A percentile compares a stretch with the other conserved stretches of the same genome.
These are phyloP conservation scores for Mormyrops boulengeri DNA, from an alignment of 2,797 vertebrate species.

Conservation along the genomic window DNA sequence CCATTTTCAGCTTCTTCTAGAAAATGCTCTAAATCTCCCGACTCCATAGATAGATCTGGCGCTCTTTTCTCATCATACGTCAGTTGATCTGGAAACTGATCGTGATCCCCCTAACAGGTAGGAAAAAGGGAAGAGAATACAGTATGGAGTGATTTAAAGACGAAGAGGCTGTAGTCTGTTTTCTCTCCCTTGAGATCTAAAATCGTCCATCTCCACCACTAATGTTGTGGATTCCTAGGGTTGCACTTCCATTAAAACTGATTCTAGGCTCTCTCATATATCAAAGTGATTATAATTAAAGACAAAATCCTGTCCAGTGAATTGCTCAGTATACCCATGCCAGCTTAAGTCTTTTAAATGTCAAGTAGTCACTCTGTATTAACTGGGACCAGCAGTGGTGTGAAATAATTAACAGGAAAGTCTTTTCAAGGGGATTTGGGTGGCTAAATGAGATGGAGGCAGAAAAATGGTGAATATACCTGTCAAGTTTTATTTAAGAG, in stretches of 20 bases:
- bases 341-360: constrained; percentile 52
- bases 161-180: neutral
- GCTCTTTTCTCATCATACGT: constrained; percentile 64
- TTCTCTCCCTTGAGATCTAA: constrained; percentile 20
- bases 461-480: constrained; percentile 27
- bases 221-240: constrained; percentile 13
- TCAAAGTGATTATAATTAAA: constrained; percentile 43
- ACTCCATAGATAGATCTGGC: constrained; percentile 58
- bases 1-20: constrained; percentile 69
- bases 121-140: constrained; percentile 20
- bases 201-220: constrained; percentile 3
- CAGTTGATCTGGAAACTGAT: constrained; percentile 69
- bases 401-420: constrained; percentile 44
- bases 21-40: constrained; percentile 72
- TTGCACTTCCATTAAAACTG: constrained; percentile 27
- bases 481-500: neutral
- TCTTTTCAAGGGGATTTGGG: constrained; percentile 26
- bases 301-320: constrained; percentile 34
- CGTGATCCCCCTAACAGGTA: constrained; percentile 57
- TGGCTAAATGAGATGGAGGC: constrained; percentile 4
- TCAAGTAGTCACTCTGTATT: constrained; percentile 46
- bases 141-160: constrained; percentile 5
- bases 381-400: constrained; percentile 44
- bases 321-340: constrained; percentile 30
- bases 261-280: constrained; percentile 30